Conservation (phyloP, 2,113 vertebrate species). For the Crotalus viridis region DNA sequence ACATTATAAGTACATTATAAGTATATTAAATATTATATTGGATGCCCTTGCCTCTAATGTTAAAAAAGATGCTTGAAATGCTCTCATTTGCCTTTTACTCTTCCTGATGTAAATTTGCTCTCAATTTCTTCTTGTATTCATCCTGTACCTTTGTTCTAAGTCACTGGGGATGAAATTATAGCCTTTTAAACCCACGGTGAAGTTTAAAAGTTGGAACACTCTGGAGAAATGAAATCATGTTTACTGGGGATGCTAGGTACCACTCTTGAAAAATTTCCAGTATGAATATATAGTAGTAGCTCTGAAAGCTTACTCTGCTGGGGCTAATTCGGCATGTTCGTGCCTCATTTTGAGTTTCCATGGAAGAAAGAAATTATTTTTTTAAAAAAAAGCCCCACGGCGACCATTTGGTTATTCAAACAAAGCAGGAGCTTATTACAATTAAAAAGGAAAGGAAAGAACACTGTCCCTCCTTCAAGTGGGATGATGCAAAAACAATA, state of each 20-base stretch:
- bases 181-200: not conserved
- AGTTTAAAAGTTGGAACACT: not conserved
- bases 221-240: not conserved
- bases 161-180: accelerated
- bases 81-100: not conserved
- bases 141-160: not conserved
- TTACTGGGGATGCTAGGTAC: accelerated
- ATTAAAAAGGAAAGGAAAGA: not conserved
- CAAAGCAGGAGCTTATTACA: not conserved
- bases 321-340: too few species aligned
- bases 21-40: too few species aligned
- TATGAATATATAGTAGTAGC: not conserved
- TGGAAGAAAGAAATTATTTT: not conserved
- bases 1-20: too few species aligned
- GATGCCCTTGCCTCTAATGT: not conserved
- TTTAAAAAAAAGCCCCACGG: not conserved
- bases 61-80: not conserved
- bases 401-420: not conserved
- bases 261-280: not conserved
- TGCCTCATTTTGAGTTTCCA: not conserved
- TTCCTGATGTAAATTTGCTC: not conserved
- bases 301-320: not conserved
- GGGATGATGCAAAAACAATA: not conserved
- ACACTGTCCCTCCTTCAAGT: not conserved
- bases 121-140: accelerated